These are phyloP conservation scores for Copidosoma floridanum DNA, from an alignment of 1,140 invertebrate genomes.

Conservation along the genomic window DNA sequence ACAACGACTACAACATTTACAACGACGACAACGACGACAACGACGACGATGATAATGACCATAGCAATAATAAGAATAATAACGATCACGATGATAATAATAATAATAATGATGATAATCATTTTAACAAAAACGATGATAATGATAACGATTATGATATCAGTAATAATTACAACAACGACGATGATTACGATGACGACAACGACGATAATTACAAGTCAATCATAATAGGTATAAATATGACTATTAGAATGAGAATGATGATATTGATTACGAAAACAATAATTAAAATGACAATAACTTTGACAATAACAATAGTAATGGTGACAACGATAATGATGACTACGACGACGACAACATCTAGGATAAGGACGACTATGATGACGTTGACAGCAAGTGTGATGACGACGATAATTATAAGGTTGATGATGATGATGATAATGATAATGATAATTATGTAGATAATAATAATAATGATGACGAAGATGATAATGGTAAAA, in stretches of 20 bases:
- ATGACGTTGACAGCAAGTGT: background rate
- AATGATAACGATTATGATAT: constrained; percentile 7
- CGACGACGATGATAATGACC: background rate
- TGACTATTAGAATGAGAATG: background rate
- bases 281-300: background rate
- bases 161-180: background rate
- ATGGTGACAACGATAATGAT: too few species aligned
- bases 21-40: background rate
- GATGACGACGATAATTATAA: background rate
- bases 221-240: background rate
- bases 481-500: too few species aligned
- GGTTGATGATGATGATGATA: background rate
- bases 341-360: background rate
- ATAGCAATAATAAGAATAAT: background rate
- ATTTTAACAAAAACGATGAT: constrained; percentile 2
- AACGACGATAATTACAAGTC: constrained; percentile 1
- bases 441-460: background rate
- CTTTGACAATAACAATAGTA: too few species aligned
- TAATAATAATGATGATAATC: background rate
- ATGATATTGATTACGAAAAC: background rate
- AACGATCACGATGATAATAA: background rate
- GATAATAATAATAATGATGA: too few species aligned
- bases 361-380: background rate
- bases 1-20: background rate
- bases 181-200: background rate